These are phyloP conservation scores for Coranthus polyacanthus DNA, from an alignment of 2,797 vertebrate species.

Conservation along the genomic window DNA sequence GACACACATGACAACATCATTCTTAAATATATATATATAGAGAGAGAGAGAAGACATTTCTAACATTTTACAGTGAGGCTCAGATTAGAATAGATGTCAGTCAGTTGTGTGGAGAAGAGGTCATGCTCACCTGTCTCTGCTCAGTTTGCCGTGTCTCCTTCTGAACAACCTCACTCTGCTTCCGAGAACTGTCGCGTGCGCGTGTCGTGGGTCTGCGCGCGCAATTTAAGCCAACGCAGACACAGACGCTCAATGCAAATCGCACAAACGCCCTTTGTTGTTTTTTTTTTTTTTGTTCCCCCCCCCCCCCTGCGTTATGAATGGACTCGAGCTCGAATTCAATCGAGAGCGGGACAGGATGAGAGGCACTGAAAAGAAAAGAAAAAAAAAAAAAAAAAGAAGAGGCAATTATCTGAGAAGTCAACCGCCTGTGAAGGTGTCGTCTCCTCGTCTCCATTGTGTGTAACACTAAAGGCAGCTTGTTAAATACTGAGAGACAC, in stretches of 20 bases:
- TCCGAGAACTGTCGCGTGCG: neutral
- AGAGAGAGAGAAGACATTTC: too few relatives aligned
- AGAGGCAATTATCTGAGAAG: slow-evolving; percentile 84
- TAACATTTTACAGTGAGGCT: too few relatives aligned
- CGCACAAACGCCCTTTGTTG: slow-evolving; percentile 11
- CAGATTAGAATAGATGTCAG: too few relatives aligned
- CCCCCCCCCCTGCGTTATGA: slow-evolving; percentile 18
- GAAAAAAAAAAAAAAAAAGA: too few relatives aligned
- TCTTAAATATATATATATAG: too few relatives aligned
- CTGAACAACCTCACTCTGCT: neutral
- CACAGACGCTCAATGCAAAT: slow-evolving; percentile 53
- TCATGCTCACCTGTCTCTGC: neutral
- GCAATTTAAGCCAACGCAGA: slow-evolving; percentile 65
- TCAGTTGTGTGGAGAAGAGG: too few relatives aligned
- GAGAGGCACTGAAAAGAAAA: slow-evolving; percentile 68
- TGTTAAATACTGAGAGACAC: slow-evolving; percentile 77
- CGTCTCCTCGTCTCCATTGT: slow-evolving; percentile 78
- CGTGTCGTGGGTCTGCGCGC: slow-evolving; percentile 32
- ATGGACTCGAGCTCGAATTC: slow-evolving; percentile 49
- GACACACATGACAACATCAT: too few relatives aligned
- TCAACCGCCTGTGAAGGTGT: slow-evolving; percentile 75
- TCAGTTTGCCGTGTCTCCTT: neutral
- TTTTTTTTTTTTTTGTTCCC: too few relatives aligned
- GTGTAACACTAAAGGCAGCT: slow-evolving; percentile 72
- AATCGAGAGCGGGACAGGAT: slow-evolving; percentile 56